Evolutionary conservation across 2,888 invertebrate genomes (phyloP).

Genomic region (Noctua comes): DNA sequence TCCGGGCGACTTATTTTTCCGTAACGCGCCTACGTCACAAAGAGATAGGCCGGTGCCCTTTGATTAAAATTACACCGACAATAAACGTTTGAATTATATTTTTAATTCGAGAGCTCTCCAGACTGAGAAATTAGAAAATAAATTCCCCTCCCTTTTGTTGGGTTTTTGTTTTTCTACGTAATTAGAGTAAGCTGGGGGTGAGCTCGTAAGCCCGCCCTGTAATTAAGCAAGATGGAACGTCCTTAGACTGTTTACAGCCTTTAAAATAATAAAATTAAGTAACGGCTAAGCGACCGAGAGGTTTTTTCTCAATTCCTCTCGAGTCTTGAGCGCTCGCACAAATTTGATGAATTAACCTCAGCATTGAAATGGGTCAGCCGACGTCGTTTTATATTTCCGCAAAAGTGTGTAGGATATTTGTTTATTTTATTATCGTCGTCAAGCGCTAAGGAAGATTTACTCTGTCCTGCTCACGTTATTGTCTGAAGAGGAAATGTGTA

Average conservation of each 20-base stretch:
- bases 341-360: slow-evolving; percentile 70
- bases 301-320: slow-evolving; percentile 64
- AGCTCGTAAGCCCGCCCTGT: slow-evolving; percentile 80
- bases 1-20: slow-evolving; percentile 48
- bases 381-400: slow-evolving; percentile 58
- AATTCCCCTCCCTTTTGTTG: slow-evolving; percentile 81
- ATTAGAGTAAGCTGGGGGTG: slow-evolving; percentile 84
- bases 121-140: slow-evolving; percentile 86
- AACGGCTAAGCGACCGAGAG: slow-evolving; percentile 71
- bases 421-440: slow-evolving; percentile 67
- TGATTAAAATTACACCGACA: slow-evolving; percentile 77
- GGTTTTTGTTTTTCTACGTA: slow-evolving; percentile 87
- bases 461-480: slow-evolving; percentile 47
- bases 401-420: slow-evolving; percentile 61
- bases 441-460: slow-evolving; percentile 64
- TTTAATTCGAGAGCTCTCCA: slow-evolving; percentile 80
- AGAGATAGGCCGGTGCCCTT: slow-evolving; percentile 66
- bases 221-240: slow-evolving; percentile 86
- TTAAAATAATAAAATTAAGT: slow-evolving; percentile 84
- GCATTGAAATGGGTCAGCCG: slow-evolving; percentile 59
- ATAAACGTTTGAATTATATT: slow-evolving; percentile 80
- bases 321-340: slow-evolving; percentile 58
- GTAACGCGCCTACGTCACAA: slow-evolving; percentile 50
- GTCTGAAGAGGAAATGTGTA: slow-evolving; percentile 49
- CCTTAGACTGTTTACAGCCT: slow-evolving; percentile 79